Percentiles rank a stretch among this genome's conserved stretches.
Evolutionary conservation across 2,113 vertebrate genomes (phyloP).

Genomic region (Urocitellus parryii): DNA sequence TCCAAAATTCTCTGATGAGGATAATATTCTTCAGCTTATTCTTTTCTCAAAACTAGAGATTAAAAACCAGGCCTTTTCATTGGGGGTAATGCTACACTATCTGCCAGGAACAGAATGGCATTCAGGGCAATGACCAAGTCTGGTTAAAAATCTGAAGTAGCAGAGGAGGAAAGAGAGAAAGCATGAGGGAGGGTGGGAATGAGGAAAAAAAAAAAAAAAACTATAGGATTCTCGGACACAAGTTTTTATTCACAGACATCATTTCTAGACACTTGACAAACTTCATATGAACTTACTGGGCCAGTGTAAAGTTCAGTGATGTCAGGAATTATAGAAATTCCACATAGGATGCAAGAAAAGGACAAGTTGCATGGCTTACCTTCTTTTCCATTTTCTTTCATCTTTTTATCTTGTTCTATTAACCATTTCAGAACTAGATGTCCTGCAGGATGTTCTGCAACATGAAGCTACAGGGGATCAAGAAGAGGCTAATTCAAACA

Average conservation of each 20-base stretch:
- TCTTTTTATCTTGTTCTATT: slow-evolving; percentile 93
- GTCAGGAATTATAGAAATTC: slow-evolving; percentile 6
- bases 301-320: not conserved
- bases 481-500: not conserved
- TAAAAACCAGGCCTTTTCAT: not conserved
- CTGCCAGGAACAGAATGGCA: not conserved
- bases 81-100: not conserved
- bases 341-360: not conserved
- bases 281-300: not conserved
- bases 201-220: not conserved
- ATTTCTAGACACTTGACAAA: not conserved
- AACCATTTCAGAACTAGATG: slow-evolving; percentile 98
- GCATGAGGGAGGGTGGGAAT: not conserved
- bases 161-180: not conserved
- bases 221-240: not conserved
- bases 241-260: not conserved
- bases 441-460: slow-evolving; percentile 96
- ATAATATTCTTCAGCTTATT: not conserved
- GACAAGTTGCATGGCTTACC: slow-evolving; percentile 85
- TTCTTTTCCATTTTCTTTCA: slow-evolving; percentile 90
- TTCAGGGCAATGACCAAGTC: not conserved
- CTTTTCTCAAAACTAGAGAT: slow-evolving; percentile 9
- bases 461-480: slow-evolving; percentile 90
- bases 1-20: slow-evolving; percentile 4
- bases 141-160: not conserved